These are phyloP conservation scores for Drosophila arawakana DNA, from an alignment of 1,140 invertebrate species.

Conservation along the genomic window DNA sequence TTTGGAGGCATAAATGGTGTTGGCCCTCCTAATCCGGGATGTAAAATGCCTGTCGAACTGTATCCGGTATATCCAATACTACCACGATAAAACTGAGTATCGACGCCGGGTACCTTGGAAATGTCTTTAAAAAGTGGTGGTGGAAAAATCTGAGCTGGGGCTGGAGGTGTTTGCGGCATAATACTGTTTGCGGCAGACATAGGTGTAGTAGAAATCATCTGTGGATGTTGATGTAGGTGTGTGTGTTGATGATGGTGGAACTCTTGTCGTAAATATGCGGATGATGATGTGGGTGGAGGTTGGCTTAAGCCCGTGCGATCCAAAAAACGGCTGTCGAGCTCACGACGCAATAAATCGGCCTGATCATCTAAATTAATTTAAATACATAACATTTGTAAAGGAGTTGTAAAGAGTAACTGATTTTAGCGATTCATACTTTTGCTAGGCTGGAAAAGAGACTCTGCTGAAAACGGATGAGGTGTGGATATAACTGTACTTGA, in stretches of 20 bases:
- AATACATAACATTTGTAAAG: not conserved
- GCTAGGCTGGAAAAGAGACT: constrained; percentile 94
- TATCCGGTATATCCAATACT: constrained; percentile 92
- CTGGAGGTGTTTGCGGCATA: constrained; percentile 75
- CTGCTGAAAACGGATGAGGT: constrained; percentile 91
- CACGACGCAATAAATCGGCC: constrained; percentile 94
- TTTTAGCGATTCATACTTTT: constrained; percentile 85
- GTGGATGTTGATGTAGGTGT: constrained; percentile 95
- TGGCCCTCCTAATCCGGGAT: constrained; percentile 89
- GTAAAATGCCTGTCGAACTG: constrained; percentile 89
- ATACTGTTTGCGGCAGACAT: constrained; percentile 90
- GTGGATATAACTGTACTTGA: constrained; percentile 83
- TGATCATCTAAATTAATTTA: constrained; percentile 86
- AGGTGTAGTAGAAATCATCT: constrained; percentile 88
- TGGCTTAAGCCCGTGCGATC: constrained; percentile 84
- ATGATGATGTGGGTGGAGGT: constrained; percentile 65
- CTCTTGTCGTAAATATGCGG: constrained; percentile 92
- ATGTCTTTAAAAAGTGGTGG: constrained; percentile 92
- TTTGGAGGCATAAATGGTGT: constrained; percentile 92
- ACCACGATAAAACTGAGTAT: constrained; percentile 91
- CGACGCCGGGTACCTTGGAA: constrained; percentile 91
- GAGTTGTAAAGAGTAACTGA: not conserved
- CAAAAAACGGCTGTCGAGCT: constrained; percentile 95
- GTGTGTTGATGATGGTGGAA: constrained; percentile 95
- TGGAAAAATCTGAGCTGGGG: constrained; percentile 85